These are phyloP conservation scores for Zoanthus sociatus DNA, from an alignment of 92 coral and sea anemone genomes.

Conservation along the genomic window DNA sequence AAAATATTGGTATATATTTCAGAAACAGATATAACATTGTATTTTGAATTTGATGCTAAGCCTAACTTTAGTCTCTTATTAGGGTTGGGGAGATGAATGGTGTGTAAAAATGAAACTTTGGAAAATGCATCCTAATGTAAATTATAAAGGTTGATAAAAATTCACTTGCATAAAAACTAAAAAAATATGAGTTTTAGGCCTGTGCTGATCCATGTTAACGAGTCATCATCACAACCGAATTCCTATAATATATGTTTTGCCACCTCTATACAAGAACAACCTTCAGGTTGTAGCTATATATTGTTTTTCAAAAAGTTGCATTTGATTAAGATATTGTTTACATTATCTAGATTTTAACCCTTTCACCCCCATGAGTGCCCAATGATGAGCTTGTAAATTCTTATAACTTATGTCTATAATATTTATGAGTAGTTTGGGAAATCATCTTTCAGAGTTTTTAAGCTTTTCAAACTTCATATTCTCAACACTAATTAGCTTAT, in stretches of 20 bases:
- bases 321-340: conserved; percentile 17
- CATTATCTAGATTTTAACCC: conserved; percentile 21
- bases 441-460: too few relatives aligned
- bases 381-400: too few relatives aligned
- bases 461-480: too few relatives aligned
- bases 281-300: conserved; percentile 13
- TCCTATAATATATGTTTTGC: conserved; percentile 12
- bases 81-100: conserved; percentile 11
- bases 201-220: conserved; percentile 6
- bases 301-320: conserved; percentile 18
- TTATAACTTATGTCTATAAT: too few relatives aligned
- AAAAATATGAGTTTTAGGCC: conserved; percentile 9
- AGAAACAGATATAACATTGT: not conserved
- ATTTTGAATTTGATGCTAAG: conserved; percentile 18
- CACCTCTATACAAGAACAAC: conserved; percentile 20
- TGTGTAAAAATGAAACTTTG: not conserved
- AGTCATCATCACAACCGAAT: conserved; percentile 3
- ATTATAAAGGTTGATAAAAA: not conserved
- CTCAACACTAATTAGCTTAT: too few relatives aligned
- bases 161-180: not conserved
- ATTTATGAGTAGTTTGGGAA: too few relatives aligned
- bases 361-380: conserved; percentile 9
- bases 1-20: conserved; percentile 4
- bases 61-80: conserved; percentile 4
- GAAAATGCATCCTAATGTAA: conserved; percentile 16